A percentile compares a stretch with the other conserved stretches of the same genome.
Evolutionary conservation across 2,113 vertebrate species (phyloP).

Genomic region (Craseonycteris thonglongyai): DNA sequence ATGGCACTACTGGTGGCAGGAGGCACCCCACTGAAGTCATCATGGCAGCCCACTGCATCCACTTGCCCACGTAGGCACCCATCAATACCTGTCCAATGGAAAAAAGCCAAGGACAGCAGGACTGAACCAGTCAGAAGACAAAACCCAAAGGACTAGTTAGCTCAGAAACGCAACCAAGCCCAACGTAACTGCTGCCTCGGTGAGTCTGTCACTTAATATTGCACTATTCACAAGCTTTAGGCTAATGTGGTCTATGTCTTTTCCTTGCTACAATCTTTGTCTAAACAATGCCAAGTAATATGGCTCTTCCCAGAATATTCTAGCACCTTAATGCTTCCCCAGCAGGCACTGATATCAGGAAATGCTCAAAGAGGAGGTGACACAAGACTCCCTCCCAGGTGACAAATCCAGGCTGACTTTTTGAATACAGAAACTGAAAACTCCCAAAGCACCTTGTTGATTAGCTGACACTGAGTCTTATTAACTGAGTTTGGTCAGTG

Average conservation of each 20-base stretch:
- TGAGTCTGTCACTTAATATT: background rate
- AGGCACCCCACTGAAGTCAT: background rate
- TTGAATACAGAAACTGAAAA: background rate
- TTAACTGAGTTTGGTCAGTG: background rate
- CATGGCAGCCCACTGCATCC: fast-evolving
- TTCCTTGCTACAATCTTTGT: background rate
- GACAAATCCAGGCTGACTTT: background rate
- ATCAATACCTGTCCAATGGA: background rate
- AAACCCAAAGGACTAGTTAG: background rate
- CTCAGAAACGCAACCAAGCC: background rate
- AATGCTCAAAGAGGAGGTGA: background rate
- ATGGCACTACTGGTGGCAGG: background rate
- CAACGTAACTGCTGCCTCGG: background rate
- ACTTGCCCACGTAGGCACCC: fast-evolving
- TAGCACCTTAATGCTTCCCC: background rate
- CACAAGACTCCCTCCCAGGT: background rate
- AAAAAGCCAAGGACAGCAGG: background rate
- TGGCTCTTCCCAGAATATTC: background rate
- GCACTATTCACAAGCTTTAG: background rate
- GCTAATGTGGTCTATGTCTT: background rate
- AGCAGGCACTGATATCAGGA: background rate
- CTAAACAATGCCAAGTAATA: background rate
- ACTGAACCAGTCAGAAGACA: background rate
- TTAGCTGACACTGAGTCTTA: background rate
- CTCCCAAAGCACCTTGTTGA: background rate